Evolutionary conservation across 2,113 vertebrate species (phyloP).

Genomic region (Labeo catla): DNA sequence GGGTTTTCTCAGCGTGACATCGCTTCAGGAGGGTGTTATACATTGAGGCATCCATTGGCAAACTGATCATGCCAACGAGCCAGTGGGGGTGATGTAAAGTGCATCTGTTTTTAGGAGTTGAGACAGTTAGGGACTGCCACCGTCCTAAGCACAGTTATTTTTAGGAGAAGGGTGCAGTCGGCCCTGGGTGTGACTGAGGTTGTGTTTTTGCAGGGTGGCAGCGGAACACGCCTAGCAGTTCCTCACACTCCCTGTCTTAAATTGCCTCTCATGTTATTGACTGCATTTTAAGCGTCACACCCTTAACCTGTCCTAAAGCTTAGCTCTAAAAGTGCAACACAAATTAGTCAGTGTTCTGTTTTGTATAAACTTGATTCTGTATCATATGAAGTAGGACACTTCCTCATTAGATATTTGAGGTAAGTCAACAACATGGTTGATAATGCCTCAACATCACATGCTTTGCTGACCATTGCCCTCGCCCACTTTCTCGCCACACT

Average conservation of each 20-base stretch:
- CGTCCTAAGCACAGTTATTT: conserved; percentile 55
- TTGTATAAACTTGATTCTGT: conserved; percentile 7
- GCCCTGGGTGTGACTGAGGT: conserved; percentile 57
- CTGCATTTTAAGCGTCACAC: conserved; percentile 20
- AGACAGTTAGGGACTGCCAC: conserved; percentile 45
- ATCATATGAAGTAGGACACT: background rate
- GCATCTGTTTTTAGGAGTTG: conserved; percentile 50
- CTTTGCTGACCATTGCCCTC: conserved; percentile 18
- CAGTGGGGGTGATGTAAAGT: conserved; percentile 31
- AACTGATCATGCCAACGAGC: background rate
- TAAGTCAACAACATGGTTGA: conserved; percentile 18
- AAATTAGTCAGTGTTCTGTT: conserved; percentile 8
- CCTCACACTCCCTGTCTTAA: conserved; percentile 1
- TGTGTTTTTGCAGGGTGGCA: conserved; percentile 43
- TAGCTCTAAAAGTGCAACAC: conserved; percentile 1
- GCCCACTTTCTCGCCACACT: background rate
- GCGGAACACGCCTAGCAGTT: conserved; percentile 39
- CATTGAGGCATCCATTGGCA: conserved; percentile 25
- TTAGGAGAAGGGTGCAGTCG: conserved; percentile 54
- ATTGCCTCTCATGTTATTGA: background rate
- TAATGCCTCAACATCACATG: background rate
- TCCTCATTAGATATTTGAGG: conserved; percentile 16
- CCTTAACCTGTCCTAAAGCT: conserved; percentile 33
- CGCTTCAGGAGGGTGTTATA: conserved; percentile 6
- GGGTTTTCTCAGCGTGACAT: conserved; percentile 50